phyloP scores from a whole-genome alignment of 2,113 vertebrate genomes.

The Urocynchramus pylzowi region DNA sequence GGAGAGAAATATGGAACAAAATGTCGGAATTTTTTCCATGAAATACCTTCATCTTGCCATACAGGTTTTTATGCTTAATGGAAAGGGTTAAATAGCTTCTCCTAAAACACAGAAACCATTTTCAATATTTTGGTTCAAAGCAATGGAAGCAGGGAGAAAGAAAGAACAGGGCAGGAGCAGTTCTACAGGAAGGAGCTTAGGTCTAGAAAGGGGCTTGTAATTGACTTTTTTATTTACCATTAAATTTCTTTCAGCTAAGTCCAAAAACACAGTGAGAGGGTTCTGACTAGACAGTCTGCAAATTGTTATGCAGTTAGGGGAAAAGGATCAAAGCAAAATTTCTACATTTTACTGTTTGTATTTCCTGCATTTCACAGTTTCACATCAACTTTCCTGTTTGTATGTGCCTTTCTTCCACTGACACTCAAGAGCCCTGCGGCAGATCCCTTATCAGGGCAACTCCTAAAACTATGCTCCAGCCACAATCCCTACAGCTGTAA shows the following conservation, averaged over 20 bases:
- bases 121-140: background rate
- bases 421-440: background rate
- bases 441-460: background rate
- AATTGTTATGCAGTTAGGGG: background rate
- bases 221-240: background rate
- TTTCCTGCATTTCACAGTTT: background rate
- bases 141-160: background rate
- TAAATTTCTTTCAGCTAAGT: background rate
- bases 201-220: background rate
- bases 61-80: background rate
- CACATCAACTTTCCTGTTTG: background rate
- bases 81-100: background rate
- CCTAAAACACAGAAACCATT: background rate
- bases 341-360: background rate
- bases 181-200: background rate
- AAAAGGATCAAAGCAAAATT: background rate
- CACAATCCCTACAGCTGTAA: background rate
- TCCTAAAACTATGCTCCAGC: background rate
- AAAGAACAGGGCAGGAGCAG: background rate
- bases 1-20: background rate
- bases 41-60: background rate
- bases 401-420: background rate
- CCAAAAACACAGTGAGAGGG: background rate
- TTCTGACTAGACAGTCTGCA: background rate
- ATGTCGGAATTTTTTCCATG: background rate